Percentiles rank a stretch among this genome's conserved stretches.
These are phyloP conservation scores for Phoebastria nigripes DNA, from an alignment of 2,797 vertebrate genomes.

Conservation along the genomic window DNA sequence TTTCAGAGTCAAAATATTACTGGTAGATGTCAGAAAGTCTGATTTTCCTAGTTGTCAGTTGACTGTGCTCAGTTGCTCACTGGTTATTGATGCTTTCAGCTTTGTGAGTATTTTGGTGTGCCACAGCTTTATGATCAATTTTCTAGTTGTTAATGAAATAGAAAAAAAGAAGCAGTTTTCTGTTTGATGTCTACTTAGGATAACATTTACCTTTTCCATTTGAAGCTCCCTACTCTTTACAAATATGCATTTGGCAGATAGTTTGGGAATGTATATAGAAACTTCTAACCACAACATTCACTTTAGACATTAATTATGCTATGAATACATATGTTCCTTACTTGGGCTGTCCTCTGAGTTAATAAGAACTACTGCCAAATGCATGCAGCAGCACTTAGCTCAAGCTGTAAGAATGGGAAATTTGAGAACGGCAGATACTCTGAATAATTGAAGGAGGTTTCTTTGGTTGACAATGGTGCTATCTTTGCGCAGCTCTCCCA, in stretches of 20 bases:
- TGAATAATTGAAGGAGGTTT: constrained; percentile 71
- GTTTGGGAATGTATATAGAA: not conserved
- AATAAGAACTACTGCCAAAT: not conserved
- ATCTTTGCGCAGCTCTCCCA: constrained; percentile 33
- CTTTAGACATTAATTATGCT: not conserved
- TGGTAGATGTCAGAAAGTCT: not conserved
- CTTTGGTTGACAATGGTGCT: constrained; percentile 33
- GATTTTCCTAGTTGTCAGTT: not conserved
- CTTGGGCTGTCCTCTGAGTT: not conserved
- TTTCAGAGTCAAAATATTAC: not conserved
- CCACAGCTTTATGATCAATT: not conserved
- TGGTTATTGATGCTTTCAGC: not conserved
- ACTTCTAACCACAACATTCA: not conserved
- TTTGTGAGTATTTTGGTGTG: not conserved
- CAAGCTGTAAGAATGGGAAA: constrained; percentile 55
- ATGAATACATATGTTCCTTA: not conserved
- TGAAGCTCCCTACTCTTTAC: not conserved
- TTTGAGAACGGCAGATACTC: not conserved
- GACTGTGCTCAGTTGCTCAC: not conserved
- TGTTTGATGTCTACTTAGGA: not conserved
- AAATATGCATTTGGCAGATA: not conserved
- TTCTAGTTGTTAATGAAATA: not conserved
- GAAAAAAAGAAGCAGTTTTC: not conserved
- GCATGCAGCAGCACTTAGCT: not conserved
- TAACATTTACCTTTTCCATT: not conserved